phyloP scores from a whole-genome alignment of 2,113 vertebrate genomes.

The Aptenodytes forsteri region DNA sequence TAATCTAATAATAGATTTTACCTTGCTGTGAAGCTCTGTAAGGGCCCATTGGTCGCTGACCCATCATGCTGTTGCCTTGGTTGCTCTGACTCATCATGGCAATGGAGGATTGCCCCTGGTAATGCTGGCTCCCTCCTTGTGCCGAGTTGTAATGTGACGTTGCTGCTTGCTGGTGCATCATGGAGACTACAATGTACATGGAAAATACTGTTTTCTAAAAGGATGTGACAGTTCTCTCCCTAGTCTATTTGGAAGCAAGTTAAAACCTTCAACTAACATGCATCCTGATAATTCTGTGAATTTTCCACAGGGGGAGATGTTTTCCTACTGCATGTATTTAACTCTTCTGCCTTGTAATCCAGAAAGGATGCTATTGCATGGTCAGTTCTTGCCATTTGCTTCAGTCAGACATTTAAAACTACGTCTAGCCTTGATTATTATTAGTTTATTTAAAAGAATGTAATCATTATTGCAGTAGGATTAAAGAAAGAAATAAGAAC shows the following conservation, averaged over 20 bases:
- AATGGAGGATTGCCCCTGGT: slow-evolving; percentile 90
- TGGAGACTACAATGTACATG: slow-evolving; percentile 78
- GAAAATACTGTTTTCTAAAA: slow-evolving; percentile 4
- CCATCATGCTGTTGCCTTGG: slow-evolving; percentile 89
- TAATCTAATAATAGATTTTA: not conserved
- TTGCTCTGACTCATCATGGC: slow-evolving; percentile 92
- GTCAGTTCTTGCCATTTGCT: not conserved
- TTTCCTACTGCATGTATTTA: not conserved
- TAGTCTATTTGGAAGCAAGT: not conserved
- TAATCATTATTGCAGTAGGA: not conserved
- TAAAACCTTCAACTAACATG: not conserved
- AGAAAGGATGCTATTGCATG: not conserved
- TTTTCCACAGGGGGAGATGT: slow-evolving; percentile 49
- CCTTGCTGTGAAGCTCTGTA: slow-evolving; percentile 94
- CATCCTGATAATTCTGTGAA: not conserved
- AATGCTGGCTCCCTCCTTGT: slow-evolving; percentile 87
- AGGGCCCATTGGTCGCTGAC: slow-evolving; percentile 89
- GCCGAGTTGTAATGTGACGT: slow-evolving; percentile 88
- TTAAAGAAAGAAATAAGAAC: not conserved
- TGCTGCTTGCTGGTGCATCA: slow-evolving; percentile 95
- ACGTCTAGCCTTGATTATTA: not conserved
- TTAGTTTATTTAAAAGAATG: not conserved
- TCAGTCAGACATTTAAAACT: not conserved
- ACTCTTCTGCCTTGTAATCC: not conserved
- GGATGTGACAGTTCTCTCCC: not conserved